phyloP scores from a whole-genome alignment of 2,113 vertebrate genomes.

The Hirundichthys speculiger region DNA sequence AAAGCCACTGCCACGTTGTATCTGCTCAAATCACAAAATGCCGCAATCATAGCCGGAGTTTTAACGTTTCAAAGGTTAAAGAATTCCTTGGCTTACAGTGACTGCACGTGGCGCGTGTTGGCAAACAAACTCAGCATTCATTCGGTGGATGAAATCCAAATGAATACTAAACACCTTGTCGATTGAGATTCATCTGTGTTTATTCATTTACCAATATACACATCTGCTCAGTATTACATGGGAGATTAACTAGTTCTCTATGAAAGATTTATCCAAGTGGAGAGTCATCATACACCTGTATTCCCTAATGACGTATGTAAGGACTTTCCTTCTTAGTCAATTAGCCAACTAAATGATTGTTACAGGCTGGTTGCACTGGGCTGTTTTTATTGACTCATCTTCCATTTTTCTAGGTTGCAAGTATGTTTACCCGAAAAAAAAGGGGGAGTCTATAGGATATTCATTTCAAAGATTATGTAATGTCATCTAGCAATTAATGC shows the following conservation, averaged over 20 bases:
- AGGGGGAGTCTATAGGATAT: neutral
- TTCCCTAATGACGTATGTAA: constrained; percentile 72
- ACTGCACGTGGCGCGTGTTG: neutral
- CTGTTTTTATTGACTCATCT: constrained; percentile 36
- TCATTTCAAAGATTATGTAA: constrained; percentile 36
- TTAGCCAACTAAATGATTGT: constrained; percentile 69
- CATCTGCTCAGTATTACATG: constrained; percentile 70
- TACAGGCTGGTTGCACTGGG: constrained; percentile 43
- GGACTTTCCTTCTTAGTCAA: constrained; percentile 64
- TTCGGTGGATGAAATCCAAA: constrained; percentile 42
- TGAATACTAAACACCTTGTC: constrained; percentile 41
- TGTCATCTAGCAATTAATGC: constrained; percentile 38
- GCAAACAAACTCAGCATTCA: constrained; percentile 20
- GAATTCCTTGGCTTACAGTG: constrained; percentile 14
- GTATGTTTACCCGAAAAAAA: neutral
- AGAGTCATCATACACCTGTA: constrained; percentile 66
- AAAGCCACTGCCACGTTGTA: constrained; percentile 7
- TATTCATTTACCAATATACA: constrained; percentile 60
- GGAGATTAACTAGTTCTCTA: constrained; percentile 74
- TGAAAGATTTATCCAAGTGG: constrained; percentile 61
- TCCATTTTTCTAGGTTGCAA: neutral
- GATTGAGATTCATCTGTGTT: constrained; percentile 56
- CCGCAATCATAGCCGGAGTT: constrained; percentile 11
- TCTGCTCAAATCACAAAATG: constrained; percentile 22
- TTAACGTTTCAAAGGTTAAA: constrained; percentile 21